Evolutionary conservation across 2,888 invertebrate species (phyloP).

Genomic region (Dugesia japonica): DNA sequence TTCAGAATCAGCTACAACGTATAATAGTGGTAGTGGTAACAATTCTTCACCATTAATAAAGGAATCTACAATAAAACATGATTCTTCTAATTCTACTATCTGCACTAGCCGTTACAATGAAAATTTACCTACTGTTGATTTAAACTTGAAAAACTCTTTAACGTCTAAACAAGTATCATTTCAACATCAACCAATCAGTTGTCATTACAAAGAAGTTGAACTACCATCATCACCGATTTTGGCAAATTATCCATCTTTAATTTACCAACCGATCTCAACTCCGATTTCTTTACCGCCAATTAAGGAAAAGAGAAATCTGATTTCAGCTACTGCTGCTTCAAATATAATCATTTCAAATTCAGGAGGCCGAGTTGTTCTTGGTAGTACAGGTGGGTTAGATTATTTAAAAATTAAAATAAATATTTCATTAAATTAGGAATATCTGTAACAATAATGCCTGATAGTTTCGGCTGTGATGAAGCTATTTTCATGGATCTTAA

Average conservation of each 20-base stretch:
- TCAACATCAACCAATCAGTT: neutral
- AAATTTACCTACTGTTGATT: neutral
- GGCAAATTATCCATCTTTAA: neutral
- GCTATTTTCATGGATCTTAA: neutral
- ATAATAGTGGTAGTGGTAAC: neutral
- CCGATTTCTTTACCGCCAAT: neutral
- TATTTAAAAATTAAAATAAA: neutral
- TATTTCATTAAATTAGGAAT: neutral
- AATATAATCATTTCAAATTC: neutral
- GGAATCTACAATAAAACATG: neutral
- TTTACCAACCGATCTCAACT: neutral
- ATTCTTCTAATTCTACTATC: neutral
- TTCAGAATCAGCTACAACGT: neutral
- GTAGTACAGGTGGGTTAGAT: neutral
- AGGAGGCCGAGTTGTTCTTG: neutral
- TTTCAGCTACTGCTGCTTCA: neutral
- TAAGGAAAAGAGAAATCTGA: neutral
- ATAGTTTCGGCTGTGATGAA: neutral
- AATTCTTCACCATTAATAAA: neutral
- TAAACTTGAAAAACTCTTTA: neutral
- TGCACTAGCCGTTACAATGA: neutral
- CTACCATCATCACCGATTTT: neutral
- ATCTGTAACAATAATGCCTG: neutral
- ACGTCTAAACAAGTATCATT: neutral
- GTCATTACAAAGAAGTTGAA: neutral